Evolutionary conservation across 2,113 vertebrate species (phyloP).

Genomic region (Otocyon megalotis): DNA sequence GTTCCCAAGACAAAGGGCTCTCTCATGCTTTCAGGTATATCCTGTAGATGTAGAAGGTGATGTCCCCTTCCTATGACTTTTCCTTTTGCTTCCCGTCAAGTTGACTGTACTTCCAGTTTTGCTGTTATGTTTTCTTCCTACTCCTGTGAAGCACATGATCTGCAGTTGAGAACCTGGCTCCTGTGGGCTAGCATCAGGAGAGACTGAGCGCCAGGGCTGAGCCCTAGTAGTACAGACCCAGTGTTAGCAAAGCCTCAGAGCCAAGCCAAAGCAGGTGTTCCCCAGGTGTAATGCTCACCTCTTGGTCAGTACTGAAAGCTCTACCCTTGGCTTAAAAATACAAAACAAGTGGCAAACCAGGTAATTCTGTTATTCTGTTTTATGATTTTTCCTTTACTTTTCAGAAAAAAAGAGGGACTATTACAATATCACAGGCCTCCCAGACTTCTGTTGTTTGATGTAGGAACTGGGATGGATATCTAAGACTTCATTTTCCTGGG

Average conservation of each 20-base stretch:
- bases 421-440: slow-evolving; percentile 77
- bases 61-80: slow-evolving; percentile 73
- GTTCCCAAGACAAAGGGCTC: slow-evolving; percentile 86
- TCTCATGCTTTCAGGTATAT: slow-evolving; percentile 81
- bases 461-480: neutral
- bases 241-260: slow-evolving; percentile 52
- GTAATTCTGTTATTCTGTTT: slow-evolving; percentile 70
- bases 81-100: slow-evolving; percentile 64
- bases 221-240: slow-evolving; percentile 68
- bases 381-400: slow-evolving; percentile 74
- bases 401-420: slow-evolving; percentile 75
- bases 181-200: slow-evolving; percentile 69
- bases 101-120: slow-evolving; percentile 69
- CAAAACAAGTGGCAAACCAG: slow-evolving; percentile 26
- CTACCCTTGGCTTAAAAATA: slow-evolving; percentile 54
- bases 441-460: slow-evolving; percentile 75
- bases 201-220: slow-evolving; percentile 59
- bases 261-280: slow-evolving; percentile 69
- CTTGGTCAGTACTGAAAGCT: slow-evolving; percentile 62
- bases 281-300: slow-evolving; percentile 40
- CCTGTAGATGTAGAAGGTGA: slow-evolving; percentile 70
- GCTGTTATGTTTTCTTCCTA: slow-evolving; percentile 50
- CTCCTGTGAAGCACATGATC: slow-evolving; percentile 59
- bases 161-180: slow-evolving; percentile 71
- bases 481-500: slow-evolving; percentile 36